Conservation (phyloP, 2,888 invertebrate genomes). For the Acanthococcus lagerstroemiae region DNA sequence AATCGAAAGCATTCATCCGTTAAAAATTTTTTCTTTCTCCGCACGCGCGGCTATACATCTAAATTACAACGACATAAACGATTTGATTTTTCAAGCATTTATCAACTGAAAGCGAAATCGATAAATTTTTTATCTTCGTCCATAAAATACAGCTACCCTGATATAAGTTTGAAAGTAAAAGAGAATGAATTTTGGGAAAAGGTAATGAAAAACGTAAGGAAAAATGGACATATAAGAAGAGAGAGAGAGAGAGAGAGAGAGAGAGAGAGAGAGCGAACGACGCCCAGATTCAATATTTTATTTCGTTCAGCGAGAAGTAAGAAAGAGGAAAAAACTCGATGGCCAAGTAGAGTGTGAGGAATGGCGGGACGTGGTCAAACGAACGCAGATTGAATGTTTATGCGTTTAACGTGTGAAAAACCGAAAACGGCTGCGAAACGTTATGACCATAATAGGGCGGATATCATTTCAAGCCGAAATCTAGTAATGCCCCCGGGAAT, state of each 20-base stretch:
- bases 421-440: constrained; percentile 11
- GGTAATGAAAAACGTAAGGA: too few relatives aligned
- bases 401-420: constrained; percentile 19
- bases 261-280: too few relatives aligned
- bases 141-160: too few relatives aligned
- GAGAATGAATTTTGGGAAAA: not conserved
- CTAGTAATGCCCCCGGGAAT: constrained; percentile 23
- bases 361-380: constrained; percentile 14
- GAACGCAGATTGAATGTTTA: constrained; percentile 28
- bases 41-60: too few relatives aligned
- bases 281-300: not conserved
- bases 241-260: too few relatives aligned
- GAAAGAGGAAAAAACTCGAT: not conserved
- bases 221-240: too few relatives aligned
- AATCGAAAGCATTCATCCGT: too few relatives aligned
- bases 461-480: constrained; percentile 14
- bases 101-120: too few relatives aligned
- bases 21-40: too few relatives aligned
- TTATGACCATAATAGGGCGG: constrained; percentile 25
- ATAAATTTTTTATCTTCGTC: too few relatives aligned
- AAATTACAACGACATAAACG: too few relatives aligned
- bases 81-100: too few relatives aligned
- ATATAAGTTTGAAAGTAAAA: not conserved
- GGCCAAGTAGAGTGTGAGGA: constrained; percentile 12
- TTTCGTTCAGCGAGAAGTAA: constrained; percentile 9